phyloP scores from a whole-genome alignment of 1,140 invertebrate species.

The Diorhabda carinulata region DNA sequence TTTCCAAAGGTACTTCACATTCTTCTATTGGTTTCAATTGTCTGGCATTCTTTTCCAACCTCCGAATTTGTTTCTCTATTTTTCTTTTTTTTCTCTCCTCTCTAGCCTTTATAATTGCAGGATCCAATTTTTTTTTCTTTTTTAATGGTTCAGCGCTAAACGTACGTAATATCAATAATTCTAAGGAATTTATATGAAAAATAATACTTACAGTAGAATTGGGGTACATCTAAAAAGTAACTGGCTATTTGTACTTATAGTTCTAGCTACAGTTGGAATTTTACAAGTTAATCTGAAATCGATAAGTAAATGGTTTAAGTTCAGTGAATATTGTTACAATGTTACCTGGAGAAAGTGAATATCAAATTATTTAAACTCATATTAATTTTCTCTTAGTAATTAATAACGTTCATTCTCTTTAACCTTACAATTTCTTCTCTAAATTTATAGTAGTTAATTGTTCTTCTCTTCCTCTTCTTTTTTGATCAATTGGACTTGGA shows the following conservation, averaged over 20 bases:
- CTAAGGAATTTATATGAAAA: background rate
- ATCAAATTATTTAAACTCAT: background rate
- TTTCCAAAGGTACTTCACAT: constrained; percentile 63
- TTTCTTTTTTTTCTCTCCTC: constrained; percentile 76
- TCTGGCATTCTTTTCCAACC: constrained; percentile 68
- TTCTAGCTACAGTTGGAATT: constrained; percentile 12
- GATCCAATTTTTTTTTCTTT: constrained; percentile 84
- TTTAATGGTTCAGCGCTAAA: constrained; percentile 76
- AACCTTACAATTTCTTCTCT: background rate
- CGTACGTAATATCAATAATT: background rate
- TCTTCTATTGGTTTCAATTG: constrained; percentile 82
- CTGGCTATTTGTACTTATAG: constrained; percentile 6
- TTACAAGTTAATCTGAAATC: background rate
- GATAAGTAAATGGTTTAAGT: background rate
- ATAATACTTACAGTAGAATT: constrained; percentile 16
- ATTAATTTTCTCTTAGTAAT: background rate
- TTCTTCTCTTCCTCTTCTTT: background rate
- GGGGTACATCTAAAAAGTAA: constrained; percentile 9
- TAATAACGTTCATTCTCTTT: background rate
- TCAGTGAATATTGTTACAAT: background rate
- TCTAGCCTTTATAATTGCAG: constrained; percentile 66
- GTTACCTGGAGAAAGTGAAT: background rate
- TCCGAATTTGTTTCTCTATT: constrained; percentile 77
- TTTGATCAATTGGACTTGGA: background rate
- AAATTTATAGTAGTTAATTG: background rate